These are phyloP conservation scores for Pterophyllum scalare DNA, from an alignment of 2,113 vertebrate genomes.

Conservation along the genomic window DNA sequence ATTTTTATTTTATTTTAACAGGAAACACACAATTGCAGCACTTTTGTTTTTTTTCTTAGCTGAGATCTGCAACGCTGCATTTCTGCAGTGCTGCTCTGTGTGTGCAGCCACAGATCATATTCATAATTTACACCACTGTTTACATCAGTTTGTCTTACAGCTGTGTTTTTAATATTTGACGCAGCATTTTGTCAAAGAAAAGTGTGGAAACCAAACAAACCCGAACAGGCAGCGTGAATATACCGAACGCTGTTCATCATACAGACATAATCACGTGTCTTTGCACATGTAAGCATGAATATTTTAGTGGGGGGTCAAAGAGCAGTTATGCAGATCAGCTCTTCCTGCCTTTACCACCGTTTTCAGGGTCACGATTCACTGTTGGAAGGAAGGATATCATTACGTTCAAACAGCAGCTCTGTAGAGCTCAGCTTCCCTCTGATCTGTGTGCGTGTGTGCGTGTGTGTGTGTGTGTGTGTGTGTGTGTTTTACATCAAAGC, in stretches of 20 bases:
- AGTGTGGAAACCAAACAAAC: fast-evolving
- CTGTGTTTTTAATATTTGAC: background rate
- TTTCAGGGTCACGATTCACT: conserved; percentile 49
- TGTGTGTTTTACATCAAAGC: conserved; percentile 67
- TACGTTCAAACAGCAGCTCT: conserved; percentile 44
- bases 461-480: conserved; percentile 26
- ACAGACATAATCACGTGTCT: background rate
- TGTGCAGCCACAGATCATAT: background rate
- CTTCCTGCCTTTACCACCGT: conserved; percentile 3
- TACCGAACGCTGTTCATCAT: fast-evolving
- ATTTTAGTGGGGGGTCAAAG: conserved; percentile 45
- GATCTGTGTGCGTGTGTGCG: conserved; percentile 42
- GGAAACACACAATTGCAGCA: background rate
- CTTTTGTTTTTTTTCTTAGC: background rate
- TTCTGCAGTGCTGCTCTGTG: background rate
- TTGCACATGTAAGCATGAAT: background rate
- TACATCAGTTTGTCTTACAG: background rate
- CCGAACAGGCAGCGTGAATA: background rate
- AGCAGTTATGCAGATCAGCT: conserved; percentile 35
- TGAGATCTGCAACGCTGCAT: fast-evolving
- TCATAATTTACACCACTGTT: background rate
- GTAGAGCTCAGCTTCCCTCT: conserved; percentile 47
- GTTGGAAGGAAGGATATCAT: conserved; percentile 47
- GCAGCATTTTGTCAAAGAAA: background rate
- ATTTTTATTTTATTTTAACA: background rate